Conservation (phyloP, 2,797 vertebrate species). For the Sciurus vulgaris region DNA sequence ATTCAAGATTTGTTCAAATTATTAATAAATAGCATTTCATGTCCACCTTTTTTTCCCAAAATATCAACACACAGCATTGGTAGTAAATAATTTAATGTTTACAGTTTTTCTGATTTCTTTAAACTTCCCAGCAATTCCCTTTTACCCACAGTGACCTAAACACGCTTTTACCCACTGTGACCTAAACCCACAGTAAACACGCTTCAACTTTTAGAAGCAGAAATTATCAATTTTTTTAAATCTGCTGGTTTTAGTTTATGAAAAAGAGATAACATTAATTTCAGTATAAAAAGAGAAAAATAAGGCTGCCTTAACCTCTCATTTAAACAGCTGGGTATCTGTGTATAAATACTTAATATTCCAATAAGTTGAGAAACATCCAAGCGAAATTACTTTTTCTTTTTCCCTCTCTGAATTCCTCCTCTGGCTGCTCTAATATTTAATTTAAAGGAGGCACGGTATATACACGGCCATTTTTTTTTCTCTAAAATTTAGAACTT, state of each 20-base stretch:
- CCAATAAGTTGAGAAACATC: not conserved
- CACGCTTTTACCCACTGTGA: not conserved
- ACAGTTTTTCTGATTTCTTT: not conserved
- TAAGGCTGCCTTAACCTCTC: not conserved
- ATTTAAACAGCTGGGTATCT: not conserved
- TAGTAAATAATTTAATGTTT: not conserved
- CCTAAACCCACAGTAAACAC: not conserved
- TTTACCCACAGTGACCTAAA: not conserved
- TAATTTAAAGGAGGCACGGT: not conserved
- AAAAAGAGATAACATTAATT: conserved; percentile 2
- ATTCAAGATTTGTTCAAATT: conserved; percentile 6
- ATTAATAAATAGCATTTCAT: not conserved
- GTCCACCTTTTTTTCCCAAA: not conserved
- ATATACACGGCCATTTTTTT: not conserved
- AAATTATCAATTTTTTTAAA: not conserved
- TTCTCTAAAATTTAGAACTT: not conserved
- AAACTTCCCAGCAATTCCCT: not conserved
- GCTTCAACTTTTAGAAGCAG: not conserved
- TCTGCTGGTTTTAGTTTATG: not conserved
- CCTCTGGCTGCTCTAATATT: not conserved
- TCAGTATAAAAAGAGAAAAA: conserved; percentile 37
- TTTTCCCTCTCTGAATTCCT: not conserved
- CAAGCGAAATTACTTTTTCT: not conserved
- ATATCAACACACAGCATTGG: not conserved
- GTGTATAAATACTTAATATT: not conserved